A percentile compares a stretch with the other conserved stretches of the same genome.
phyloP scores from a whole-genome alignment of 2,888 invertebrate genomes.

The Venusia cambrica region DNA sequence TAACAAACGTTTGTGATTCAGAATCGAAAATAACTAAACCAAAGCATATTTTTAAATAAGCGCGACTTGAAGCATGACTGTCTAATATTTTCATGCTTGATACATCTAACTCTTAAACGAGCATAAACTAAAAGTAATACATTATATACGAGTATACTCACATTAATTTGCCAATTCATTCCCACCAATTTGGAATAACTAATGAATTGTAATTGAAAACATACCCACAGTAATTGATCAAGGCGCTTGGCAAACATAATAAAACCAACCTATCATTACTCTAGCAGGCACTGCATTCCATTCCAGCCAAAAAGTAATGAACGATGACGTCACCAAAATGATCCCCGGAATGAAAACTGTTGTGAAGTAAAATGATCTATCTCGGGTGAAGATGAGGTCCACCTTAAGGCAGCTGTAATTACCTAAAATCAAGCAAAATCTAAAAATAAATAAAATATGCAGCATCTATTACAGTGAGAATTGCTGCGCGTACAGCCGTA shows the following conservation, averaged over 20 bases:
- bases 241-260: conserved; percentile 41
- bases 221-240: conserved; percentile 17
- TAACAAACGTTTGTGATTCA: conserved; percentile 2
- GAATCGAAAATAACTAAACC: too few relatives aligned
- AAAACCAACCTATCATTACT: conserved; percentile 95
- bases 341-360: conserved; percentile 98
- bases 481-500: conserved; percentile 35
- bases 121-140: conserved; percentile 16
- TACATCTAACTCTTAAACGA: conserved; percentile 1
- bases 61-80: conserved; percentile 13
- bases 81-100: conserved; percentile 12
- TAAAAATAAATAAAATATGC: conserved; percentile 54
- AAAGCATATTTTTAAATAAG: conserved; percentile 15
- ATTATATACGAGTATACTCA: too few relatives aligned
- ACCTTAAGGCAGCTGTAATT: conserved; percentile 98
- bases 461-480: conserved; percentile 41
- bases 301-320: conserved; percentile 98
- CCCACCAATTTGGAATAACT: conserved; percentile 18
- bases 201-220: conserved; percentile 24
- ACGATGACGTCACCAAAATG: conserved; percentile 97
- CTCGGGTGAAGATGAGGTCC: conserved; percentile 95
- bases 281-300: conserved; percentile 98
- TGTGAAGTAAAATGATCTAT: conserved; percentile 98
- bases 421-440: conserved; percentile 84
- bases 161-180: conserved; percentile 20